These are phyloP conservation scores for Carassius gibelio DNA, from an alignment of 2,113 vertebrate species.

Conservation along the genomic window DNA sequence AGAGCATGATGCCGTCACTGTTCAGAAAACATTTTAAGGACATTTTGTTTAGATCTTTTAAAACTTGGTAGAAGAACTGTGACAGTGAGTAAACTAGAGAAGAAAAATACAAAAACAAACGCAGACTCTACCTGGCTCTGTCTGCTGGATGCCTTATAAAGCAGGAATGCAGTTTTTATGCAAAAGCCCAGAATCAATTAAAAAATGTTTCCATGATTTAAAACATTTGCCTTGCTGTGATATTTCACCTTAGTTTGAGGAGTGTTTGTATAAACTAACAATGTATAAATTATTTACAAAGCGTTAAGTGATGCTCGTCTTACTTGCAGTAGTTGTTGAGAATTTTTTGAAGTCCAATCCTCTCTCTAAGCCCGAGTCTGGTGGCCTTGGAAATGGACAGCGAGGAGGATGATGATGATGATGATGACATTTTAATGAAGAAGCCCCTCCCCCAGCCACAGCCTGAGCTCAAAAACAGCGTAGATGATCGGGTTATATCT, in stretches of 20 bases:
- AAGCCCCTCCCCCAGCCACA: slow-evolving; percentile 54
- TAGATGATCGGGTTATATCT: slow-evolving; percentile 70
- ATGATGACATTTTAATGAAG: slow-evolving; percentile 66
- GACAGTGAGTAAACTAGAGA: not conserved
- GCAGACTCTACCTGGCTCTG: not conserved
- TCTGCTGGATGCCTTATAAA: not conserved
- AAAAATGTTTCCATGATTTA: not conserved
- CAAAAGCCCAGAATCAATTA: not conserved
- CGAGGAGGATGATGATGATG: slow-evolving; percentile 73
- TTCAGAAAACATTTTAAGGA: not conserved
- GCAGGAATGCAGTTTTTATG: not conserved
- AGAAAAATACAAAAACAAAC: not conserved
- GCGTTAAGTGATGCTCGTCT: not conserved
- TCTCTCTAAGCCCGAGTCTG: slow-evolving; percentile 79
- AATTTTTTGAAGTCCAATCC: slow-evolving; percentile 38
- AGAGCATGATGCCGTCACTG: not conserved
- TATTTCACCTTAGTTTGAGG: not conserved
- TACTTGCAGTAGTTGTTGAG: slow-evolving; percentile 14
- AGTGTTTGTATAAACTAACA: not conserved
- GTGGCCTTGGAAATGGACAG: slow-evolving; percentile 87
- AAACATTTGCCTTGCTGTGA: not conserved
- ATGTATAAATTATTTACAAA: not conserved
- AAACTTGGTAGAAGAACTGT: not conserved
- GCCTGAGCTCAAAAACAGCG: slow-evolving; percentile 63
- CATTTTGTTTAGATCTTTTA: not conserved